Percentiles rank a stretch among this genome's conserved stretches.
phyloP scores from a whole-genome alignment of 1,140 invertebrate genomes.

The Camponotus floridanus region DNA sequence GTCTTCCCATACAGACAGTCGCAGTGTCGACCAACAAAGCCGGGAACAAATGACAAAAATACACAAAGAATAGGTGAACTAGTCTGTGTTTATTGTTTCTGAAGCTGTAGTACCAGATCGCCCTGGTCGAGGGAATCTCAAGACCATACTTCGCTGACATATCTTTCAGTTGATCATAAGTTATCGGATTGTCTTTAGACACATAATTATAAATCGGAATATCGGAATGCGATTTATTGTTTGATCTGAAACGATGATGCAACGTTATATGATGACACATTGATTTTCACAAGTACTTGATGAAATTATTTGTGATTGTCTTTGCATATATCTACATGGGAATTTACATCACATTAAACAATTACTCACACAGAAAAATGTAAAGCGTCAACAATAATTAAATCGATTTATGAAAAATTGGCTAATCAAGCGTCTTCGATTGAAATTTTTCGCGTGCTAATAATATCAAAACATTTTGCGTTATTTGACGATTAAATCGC shows the following conservation, averaged over 20 bases:
- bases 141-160: conserved; percentile 82
- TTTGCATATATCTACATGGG: not conserved
- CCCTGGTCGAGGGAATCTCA: conserved; percentile 80
- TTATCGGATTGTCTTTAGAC: conserved; percentile 83
- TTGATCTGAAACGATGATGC: conserved; percentile 13
- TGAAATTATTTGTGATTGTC: not conserved
- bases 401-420: too few species aligned
- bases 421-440: too few species aligned
- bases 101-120: conserved; percentile 88
- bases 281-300: not conserved
- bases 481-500: not conserved
- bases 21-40: conserved; percentile 89
- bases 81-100: conserved; percentile 85
- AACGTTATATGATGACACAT: not conserved
- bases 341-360: not conserved
- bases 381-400: too few species aligned
- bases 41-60: conserved; percentile 89
- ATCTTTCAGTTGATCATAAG: conserved; percentile 83
- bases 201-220: conserved; percentile 86
- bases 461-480: not conserved
- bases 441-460: not conserved
- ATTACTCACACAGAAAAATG: too few species aligned
- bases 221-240: conserved; percentile 45
- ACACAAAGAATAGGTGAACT: conserved; percentile 85
- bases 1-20: conserved; percentile 87